Percentiles rank a stretch among this genome's conserved stretches.
phyloP scores from a whole-genome alignment of 2,797 vertebrate genomes.

The Odontamblyopus rebecca region DNA sequence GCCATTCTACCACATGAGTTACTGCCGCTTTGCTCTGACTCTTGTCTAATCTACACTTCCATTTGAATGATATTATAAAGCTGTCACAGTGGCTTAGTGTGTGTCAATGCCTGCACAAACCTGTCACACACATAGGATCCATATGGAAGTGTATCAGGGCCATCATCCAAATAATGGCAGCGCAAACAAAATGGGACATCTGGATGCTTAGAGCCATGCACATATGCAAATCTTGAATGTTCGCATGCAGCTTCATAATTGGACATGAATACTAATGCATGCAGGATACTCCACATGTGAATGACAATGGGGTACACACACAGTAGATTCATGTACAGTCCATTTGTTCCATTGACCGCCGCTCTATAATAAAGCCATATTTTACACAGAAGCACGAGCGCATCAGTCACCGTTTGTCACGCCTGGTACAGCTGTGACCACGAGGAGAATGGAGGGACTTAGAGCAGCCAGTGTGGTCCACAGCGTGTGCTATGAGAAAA shows the following conservation, averaged over 20 bases:
- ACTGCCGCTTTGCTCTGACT: background rate
- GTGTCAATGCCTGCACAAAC: slow-evolving; percentile 1
- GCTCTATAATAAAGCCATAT: slow-evolving; percentile 36
- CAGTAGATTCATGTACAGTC: slow-evolving; percentile 9
- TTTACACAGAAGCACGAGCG: slow-evolving; percentile 47
- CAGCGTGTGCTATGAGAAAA: background rate
- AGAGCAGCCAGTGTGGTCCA: background rate
- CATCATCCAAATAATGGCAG: slow-evolving; percentile 37
- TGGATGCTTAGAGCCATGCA: slow-evolving; percentile 25
- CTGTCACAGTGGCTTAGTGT: background rate
- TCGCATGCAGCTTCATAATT: slow-evolving; percentile 27
- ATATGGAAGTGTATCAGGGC: slow-evolving; percentile 32
- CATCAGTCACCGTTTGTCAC: slow-evolving; percentile 40
- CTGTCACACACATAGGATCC: slow-evolving; percentile 41
- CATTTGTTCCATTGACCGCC: slow-evolving; percentile 32
- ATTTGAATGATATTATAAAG: background rate
- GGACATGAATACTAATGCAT: slow-evolving; percentile 23
- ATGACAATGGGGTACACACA: slow-evolving; percentile 5
- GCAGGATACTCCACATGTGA: background rate
- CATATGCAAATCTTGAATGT: slow-evolving; percentile 29
- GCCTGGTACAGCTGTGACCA: slow-evolving; percentile 10
- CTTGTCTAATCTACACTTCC: background rate
- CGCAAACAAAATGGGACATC: slow-evolving; percentile 47
- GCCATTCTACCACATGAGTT: background rate
- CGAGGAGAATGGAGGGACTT: slow-evolving; percentile 17